phyloP scores from a whole-genome alignment of 2,888 invertebrate species.

The Asteroscopus sphinx region DNA sequence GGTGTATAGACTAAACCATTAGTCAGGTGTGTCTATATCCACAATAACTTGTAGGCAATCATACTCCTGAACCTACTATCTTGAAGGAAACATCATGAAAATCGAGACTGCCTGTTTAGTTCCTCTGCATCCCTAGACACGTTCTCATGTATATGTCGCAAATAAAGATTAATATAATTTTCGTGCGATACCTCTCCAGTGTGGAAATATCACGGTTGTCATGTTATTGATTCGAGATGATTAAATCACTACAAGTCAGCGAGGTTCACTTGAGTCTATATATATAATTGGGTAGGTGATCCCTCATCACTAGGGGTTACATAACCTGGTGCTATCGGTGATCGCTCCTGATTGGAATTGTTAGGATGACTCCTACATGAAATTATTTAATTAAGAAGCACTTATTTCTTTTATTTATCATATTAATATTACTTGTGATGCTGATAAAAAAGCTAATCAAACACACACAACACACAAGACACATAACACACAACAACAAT shows the following conservation, averaged over 20 bases:
- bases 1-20: background rate
- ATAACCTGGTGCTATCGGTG: slow-evolving; percentile 9
- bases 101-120: background rate
- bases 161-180: slow-evolving; percentile 20
- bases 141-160: background rate
- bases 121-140: background rate
- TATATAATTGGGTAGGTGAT: slow-evolving; percentile 33
- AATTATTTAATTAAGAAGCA: too few species aligned
- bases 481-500: too few species aligned
- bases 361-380: too few species aligned
- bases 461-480: too few species aligned
- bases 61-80: background rate
- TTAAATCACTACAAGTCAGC: slow-evolving; percentile 35
- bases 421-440: too few species aligned
- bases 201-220: slow-evolving; percentile 21
- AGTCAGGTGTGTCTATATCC: background rate
- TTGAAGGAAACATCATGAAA: background rate
- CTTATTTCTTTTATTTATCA: too few species aligned
- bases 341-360: background rate
- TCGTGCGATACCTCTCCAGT: slow-evolving; percentile 4
- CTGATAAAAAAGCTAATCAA: too few species aligned
- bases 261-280: slow-evolving; percentile 30
- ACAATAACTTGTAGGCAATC: slow-evolving; percentile 5
- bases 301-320: slow-evolving; percentile 25
- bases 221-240: slow-evolving; percentile 36